Conservation (phyloP, 2,113 vertebrate species). For the Lanius collurio region DNA sequence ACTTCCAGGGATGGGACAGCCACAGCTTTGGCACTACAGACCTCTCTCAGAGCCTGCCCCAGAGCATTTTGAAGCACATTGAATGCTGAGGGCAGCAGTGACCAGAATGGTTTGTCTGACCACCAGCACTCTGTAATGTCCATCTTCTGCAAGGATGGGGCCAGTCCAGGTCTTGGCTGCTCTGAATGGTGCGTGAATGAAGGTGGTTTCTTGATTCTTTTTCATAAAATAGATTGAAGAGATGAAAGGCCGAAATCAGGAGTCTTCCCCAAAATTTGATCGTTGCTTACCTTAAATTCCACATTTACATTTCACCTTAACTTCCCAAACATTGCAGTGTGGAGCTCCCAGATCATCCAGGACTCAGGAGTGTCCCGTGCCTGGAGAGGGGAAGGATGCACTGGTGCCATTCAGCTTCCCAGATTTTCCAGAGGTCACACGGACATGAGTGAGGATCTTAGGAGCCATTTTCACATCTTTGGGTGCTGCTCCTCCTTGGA, state of each 20-base stretch:
- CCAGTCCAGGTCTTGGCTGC: neutral
- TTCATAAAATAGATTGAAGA: neutral
- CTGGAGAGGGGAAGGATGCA: neutral
- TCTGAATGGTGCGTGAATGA: neutral
- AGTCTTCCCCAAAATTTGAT: neutral
- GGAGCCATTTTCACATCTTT: neutral
- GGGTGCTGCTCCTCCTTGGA: neutral
- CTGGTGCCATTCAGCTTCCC: neutral
- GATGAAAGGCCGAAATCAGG: neutral
- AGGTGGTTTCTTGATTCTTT: neutral
- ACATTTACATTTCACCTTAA: neutral
- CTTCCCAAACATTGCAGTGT: accelerated
- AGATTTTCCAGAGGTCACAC: neutral
- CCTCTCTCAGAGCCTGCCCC: accelerated
- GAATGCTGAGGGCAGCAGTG: neutral
- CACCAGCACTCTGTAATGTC: neutral
- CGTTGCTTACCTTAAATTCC: neutral
- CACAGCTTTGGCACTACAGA: neutral
- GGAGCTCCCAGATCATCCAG: accelerated
- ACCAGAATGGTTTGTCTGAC: neutral
- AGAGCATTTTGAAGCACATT: neutral
- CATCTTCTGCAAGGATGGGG: neutral
- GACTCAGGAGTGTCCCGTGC: neutral
- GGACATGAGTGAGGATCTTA: neutral
- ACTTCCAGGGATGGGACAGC: neutral